Evolutionary conservation across 64 coral and sea anemone genomes (phyloP).

Genomic region (Orbicella faveolata): DNA sequence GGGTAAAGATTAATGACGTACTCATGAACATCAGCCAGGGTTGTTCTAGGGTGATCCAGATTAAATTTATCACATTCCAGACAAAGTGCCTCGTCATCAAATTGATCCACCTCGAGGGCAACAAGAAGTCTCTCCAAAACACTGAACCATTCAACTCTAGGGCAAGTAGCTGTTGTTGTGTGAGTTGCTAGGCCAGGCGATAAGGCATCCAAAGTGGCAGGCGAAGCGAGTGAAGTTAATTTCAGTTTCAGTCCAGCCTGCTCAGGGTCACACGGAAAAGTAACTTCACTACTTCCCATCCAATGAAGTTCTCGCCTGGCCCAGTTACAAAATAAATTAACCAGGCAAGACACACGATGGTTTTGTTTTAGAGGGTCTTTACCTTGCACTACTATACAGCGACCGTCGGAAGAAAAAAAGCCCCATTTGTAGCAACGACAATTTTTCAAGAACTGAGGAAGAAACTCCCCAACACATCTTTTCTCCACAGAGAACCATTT

Average conservation of each 20-base stretch:
- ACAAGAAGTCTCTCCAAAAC: too few relatives aligned
- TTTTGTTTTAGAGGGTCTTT: too few relatives aligned
- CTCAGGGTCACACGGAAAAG: background rate
- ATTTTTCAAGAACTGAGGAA: background rate
- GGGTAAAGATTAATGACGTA: background rate
- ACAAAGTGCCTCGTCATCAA: too few relatives aligned
- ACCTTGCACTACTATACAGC: background rate
- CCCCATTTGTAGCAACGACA: background rate
- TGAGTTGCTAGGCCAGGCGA: too few relatives aligned
- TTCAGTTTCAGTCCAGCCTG: too few relatives aligned
- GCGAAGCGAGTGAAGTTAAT: too few relatives aligned
- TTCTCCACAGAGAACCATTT: conserved; percentile 29
- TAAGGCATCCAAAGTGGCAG: too few relatives aligned
- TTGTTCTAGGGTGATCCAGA: background rate
- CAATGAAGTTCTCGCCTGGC: too few relatives aligned
- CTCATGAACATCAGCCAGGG: background rate
- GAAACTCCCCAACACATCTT: background rate
- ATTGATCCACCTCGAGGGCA: too few relatives aligned
- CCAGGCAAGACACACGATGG: background rate
- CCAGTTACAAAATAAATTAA: background rate
- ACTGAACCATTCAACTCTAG: too few relatives aligned
- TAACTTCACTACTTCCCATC: background rate
- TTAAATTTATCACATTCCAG: too few relatives aligned
- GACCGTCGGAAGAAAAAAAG: background rate
- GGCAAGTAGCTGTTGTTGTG: too few relatives aligned